Base-by-base conservation (phyloP, 2,113 vertebrate species). In the Takifugu flavidus region DNA sequence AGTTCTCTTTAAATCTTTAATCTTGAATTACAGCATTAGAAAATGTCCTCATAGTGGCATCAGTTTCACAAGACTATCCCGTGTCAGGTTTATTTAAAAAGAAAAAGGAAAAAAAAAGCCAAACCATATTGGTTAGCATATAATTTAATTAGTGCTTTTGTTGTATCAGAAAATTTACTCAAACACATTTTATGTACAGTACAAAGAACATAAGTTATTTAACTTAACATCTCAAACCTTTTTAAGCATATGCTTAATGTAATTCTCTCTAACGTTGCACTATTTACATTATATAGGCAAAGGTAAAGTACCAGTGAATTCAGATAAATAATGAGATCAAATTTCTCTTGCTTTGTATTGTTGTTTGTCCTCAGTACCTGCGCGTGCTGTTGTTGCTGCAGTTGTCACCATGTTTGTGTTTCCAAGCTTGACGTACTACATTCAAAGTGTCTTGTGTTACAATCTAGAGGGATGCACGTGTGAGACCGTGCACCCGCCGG, bases 391-490 rank as follows among this genome's bases (percentile, higher is more conserved):
- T 25, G 69, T 72, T 72, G 54, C 65, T 45, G 45, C 46, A 52
- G 61, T 54, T 57, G 74, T 72, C 31, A 67, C 66, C 46, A 56
- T 66, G 65, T 75, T 67, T 56, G 63, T 63, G 67, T 65, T 80
- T 71, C 86, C 87, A 63, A 51, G 78, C 82, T 86, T 75, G 73
- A 85, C 77, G 86, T 78, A 92, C 92, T 95, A 98, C 95, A 98
- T 98, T 98, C 95, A 96, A 89, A 88, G 86, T 92, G 93, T 96
- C 94, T 92, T 91, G 92, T 93, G 89, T 92, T 93, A 95, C 94
- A 95, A 93, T 94, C 93, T 89, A 89, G 85, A 88, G 74, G 6
- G 82, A 90, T 88, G 88, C 84, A 91, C 89, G 88, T 90, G 88
- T 85, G 86, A 88, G 87, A 89, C 86, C 71, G 60, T 83, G 89